phyloP scores from a whole-genome alignment of 2,113 vertebrate species.

The Sylvietta virens region DNA sequence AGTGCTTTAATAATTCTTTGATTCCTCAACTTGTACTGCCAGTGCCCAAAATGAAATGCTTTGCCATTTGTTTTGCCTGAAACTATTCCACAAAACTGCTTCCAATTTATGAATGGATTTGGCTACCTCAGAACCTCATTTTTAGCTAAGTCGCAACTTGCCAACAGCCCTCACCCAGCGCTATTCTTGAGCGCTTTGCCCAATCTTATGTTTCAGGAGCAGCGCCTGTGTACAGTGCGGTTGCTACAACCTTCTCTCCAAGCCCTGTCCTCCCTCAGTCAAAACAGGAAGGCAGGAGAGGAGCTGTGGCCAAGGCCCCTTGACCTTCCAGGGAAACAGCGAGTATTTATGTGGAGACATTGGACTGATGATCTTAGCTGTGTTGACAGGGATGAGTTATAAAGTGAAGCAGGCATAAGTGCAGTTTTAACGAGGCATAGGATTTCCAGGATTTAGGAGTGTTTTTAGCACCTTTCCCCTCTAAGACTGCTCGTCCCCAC shows the following conservation, averaged over 20 bases:
- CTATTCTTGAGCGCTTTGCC: constrained; percentile 27
- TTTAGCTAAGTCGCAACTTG: constrained; percentile 21
- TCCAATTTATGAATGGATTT: constrained; percentile 65
- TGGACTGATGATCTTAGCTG: background rate
- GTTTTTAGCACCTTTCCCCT: constrained; percentile 34
- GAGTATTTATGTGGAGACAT: background rate
- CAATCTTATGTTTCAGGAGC: constrained; percentile 39
- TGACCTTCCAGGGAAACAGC: constrained; percentile 52
- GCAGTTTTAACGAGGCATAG: constrained; percentile 30
- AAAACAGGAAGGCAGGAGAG: constrained; percentile 56
- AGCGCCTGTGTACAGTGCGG: background rate
- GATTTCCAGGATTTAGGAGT: constrained; percentile 54
- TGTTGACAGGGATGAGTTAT: constrained; percentile 62
- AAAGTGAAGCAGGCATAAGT: background rate
- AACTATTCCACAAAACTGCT: constrained; percentile 63
- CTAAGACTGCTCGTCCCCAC: background rate
- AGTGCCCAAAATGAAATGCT: constrained; percentile 56
- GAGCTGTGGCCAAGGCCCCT: constrained; percentile 9
- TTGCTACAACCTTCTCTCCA: constrained; percentile 36
- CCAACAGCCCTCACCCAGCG: constrained; percentile 44
- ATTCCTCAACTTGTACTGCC: constrained; percentile 61
- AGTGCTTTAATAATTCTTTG: constrained; percentile 55
- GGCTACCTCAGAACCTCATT: constrained; percentile 53
- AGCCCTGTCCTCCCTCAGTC: constrained; percentile 28
- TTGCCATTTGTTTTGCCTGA: constrained; percentile 65